Evolutionary conservation across 2,797 vertebrate species (phyloP).

Genomic region (Sus cebifrons): DNA sequence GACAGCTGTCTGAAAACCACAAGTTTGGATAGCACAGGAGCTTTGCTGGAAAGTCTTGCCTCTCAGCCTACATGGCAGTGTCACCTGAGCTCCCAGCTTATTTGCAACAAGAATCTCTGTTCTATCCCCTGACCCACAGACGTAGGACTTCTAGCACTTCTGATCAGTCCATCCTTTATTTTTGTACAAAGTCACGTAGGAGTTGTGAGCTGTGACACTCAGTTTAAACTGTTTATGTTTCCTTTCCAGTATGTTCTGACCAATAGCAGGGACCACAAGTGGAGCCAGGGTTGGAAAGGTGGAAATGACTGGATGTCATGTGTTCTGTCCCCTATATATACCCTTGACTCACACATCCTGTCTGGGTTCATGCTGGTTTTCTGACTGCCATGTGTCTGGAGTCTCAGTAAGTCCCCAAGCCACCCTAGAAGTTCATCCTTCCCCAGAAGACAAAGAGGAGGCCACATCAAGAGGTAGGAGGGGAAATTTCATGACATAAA

Average conservation of each 20-base stretch:
- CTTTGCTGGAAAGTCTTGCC: conserved; percentile 72
- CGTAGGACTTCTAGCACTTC: not conserved
- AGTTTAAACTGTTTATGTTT: conserved; percentile 87
- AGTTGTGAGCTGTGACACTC: conserved; percentile 71
- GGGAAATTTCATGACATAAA: too few species aligned
- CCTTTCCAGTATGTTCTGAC: conserved; percentile 79
- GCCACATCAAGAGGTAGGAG: too few species aligned
- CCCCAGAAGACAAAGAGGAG: too few species aligned
- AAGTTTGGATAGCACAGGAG: conserved; percentile 49
- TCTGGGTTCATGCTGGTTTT: conserved; percentile 88
- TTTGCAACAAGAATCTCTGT: conserved; percentile 37
- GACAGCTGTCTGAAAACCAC: conserved; percentile 69
- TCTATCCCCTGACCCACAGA: not conserved
- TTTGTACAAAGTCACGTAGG: conserved; percentile 84
- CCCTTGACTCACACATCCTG: conserved; percentile 89
- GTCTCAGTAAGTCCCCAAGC: conserved; percentile 59
- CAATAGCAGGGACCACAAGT: conserved; percentile 77
- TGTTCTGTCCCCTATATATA: conserved; percentile 80
- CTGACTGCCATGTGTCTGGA: conserved; percentile 84
- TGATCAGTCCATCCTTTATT: conserved; percentile 59
- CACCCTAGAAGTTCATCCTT: conserved; percentile 52
- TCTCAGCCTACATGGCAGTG: conserved; percentile 44
- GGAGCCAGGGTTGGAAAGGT: conserved; percentile 57
- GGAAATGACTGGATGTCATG: conserved; percentile 67
- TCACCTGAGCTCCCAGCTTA: not conserved